These are phyloP conservation scores for Euleptes europaea DNA, from an alignment of 2,113 vertebrate genomes.

Conservation along the genomic window DNA sequence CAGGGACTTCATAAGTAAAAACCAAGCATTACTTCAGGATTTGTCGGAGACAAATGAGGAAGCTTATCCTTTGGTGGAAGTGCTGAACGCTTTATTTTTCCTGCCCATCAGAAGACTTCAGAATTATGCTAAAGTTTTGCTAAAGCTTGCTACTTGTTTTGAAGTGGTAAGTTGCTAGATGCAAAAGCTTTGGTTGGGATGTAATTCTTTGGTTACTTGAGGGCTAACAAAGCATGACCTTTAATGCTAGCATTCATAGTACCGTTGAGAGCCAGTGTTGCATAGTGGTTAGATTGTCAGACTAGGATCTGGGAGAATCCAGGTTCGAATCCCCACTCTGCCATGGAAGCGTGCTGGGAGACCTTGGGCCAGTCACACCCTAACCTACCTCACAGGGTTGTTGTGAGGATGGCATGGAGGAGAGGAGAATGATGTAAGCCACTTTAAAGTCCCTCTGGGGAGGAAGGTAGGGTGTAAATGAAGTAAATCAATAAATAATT, in stretches of 20 bases:
- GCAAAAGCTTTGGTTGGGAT: not conserved
- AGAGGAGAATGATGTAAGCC: too few relatives aligned
- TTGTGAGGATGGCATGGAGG: too few relatives aligned
- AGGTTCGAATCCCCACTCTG: too few relatives aligned
- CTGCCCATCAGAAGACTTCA: conserved; percentile 86
- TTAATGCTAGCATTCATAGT: not conserved
- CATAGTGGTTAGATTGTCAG: too few relatives aligned
- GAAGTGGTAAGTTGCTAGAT: conserved; percentile 84
- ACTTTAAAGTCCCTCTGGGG: too few relatives aligned
- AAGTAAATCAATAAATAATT: too few relatives aligned
- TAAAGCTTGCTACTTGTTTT: conserved; percentile 93
- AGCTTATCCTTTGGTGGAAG: conserved; percentile 77
- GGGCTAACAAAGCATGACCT: not conserved
- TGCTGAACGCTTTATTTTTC: conserved; percentile 86
- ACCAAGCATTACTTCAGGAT: conserved; percentile 84
- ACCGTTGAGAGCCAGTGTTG: too few relatives aligned
- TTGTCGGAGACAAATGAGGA: conserved; percentile 86
- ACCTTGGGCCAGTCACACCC: too few relatives aligned
- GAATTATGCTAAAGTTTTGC: conserved; percentile 87
- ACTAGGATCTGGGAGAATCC: too few relatives aligned
- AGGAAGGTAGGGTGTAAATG: too few relatives aligned
- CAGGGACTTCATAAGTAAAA: conserved; percentile 93
- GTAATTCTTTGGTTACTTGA: not conserved
- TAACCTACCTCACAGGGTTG: too few relatives aligned
- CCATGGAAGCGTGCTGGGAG: too few relatives aligned